Evolutionary conservation across 2,888 invertebrate species (phyloP), one percentile per base, ranked within the genome.

Genomic region (Rhagium mordax): DNA sequence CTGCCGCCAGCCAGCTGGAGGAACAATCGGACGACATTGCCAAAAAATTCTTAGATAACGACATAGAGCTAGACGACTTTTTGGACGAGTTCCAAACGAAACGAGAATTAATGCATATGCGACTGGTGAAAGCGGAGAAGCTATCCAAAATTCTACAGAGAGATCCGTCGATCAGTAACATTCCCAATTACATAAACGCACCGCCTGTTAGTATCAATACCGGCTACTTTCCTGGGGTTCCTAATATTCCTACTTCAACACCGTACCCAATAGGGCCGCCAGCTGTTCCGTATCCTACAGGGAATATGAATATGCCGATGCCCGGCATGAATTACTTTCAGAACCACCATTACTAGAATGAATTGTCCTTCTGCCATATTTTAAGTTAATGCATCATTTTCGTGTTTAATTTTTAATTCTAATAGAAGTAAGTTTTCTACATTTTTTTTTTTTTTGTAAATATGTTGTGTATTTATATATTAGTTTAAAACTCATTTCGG

Each of bases 111-210:
- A 94, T 95, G 90, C 96, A 97, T 86, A 85, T 93, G 76, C 91
- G 97, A 62, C 94, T 96, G 85, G 94, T 98, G 10, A 98, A 98
- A 89, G 93, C 96, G 0, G 98, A 99, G 78, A 98, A 98, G 89
- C 93, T 99, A 93, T 90, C 92, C 60, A 95, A 96, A 84, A 87
- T 96, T 10, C 88, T 95, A 74, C 84, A 86, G 13, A 81, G 86
- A 29, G 85, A 86, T 76, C 83, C 85, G 5, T 74, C 80, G n/a
- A 53, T 85, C n/a, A 84, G 78, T 60, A 81, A 83, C 82, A 79
- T 83, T 65, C 83, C 84, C 4, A 87, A 83, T 79, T 88, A 88
- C 72, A 81, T 86, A 16, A 87, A 88, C 78, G 84, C 87, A 16
- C 88, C 88, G 5, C 87, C 86, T 21, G 80, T 87, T 70, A 85